A percentile compares a stretch with the other conserved stretches of the same genome.
phyloP scores from a whole-genome alignment of 2,113 vertebrate species.

The Chaetodon auriga region DNA sequence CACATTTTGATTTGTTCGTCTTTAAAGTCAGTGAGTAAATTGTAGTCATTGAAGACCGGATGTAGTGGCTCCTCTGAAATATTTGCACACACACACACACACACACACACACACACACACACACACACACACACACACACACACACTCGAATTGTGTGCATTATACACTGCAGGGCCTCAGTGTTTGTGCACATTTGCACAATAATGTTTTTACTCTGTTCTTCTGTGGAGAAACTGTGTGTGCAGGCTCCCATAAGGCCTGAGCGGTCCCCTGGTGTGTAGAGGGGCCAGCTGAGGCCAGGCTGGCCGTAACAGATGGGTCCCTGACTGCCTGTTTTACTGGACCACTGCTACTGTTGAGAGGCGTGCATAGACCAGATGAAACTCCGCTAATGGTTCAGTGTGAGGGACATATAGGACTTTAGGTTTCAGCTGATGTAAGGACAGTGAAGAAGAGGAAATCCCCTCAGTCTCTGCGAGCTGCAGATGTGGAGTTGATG shows the following conservation, averaged over 20 bases:
- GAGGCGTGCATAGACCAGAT: background rate
- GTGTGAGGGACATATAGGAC: background rate
- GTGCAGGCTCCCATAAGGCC: constrained; percentile 16
- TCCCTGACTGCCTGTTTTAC: constrained; percentile 49
- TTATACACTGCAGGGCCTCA: background rate
- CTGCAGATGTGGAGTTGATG: background rate
- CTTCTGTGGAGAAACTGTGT: constrained; percentile 2
- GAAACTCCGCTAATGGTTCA: constrained; percentile 3
- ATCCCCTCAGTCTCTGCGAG: background rate
- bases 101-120: background rate
- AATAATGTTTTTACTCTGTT: background rate
- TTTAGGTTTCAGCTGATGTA: constrained; percentile 8
- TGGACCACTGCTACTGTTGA: constrained; percentile 18
- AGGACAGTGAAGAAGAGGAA: background rate
- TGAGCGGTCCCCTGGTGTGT: constrained; percentile 20
- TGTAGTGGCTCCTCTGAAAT: background rate
- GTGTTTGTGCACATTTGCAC: constrained; percentile 3
- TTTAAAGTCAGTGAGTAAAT: background rate
- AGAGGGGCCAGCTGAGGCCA: constrained; percentile 46
- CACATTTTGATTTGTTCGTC: background rate
- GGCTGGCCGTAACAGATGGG: constrained; percentile 56
- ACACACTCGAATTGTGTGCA: background rate
- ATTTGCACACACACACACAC: background rate
- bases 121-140: background rate
- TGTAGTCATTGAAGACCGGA: background rate